These are phyloP conservation scores for Hydrocynus forskahlii DNA, from an alignment of 2,797 vertebrate species.

Conservation along the genomic window DNA sequence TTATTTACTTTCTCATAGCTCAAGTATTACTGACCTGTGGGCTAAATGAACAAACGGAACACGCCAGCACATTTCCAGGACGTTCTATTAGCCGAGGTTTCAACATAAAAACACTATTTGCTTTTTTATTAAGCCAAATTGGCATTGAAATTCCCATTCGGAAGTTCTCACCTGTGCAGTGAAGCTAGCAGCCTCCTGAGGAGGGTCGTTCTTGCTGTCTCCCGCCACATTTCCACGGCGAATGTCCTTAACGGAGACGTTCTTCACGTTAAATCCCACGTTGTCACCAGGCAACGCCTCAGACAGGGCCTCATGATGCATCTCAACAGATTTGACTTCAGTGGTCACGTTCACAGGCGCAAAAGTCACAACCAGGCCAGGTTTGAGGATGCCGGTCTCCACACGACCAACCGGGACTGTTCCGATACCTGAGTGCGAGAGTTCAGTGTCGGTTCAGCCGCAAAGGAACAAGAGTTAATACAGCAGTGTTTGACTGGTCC, in stretches of 20 bases:
- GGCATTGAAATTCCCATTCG: too few species aligned
- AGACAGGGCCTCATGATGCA: slow-evolving; percentile 82
- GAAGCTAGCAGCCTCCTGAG: slow-evolving; percentile 79
- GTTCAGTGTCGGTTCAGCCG: background rate
- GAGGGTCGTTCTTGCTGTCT: slow-evolving; percentile 82
- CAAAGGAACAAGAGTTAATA: background rate
- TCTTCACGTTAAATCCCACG: slow-evolving; percentile 82
- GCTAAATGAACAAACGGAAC: too few species aligned
- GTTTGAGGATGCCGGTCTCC: slow-evolving; percentile 78
- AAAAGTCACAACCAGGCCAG: slow-evolving; percentile 82
- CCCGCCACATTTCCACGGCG: slow-evolving; percentile 82
- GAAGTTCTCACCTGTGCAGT: slow-evolving; percentile 75
- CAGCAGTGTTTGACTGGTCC: background rate
- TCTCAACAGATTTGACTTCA: slow-evolving; percentile 85
- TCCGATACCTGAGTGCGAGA: slow-evolving; percentile 74
- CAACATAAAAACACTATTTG: too few species aligned
- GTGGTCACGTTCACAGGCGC: slow-evolving; percentile 82
- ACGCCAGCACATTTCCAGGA: too few species aligned
- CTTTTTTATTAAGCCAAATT: too few species aligned
- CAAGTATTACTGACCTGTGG: too few species aligned
- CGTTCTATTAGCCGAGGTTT: too few species aligned
- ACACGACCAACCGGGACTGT: slow-evolving; percentile 82
- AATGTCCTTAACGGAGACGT: slow-evolving; percentile 82
- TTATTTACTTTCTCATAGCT: too few species aligned
- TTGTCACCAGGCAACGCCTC: slow-evolving; percentile 82